Evolutionary conservation across 2,113 vertebrate species (phyloP).

Genomic region (Cettia cetti): DNA sequence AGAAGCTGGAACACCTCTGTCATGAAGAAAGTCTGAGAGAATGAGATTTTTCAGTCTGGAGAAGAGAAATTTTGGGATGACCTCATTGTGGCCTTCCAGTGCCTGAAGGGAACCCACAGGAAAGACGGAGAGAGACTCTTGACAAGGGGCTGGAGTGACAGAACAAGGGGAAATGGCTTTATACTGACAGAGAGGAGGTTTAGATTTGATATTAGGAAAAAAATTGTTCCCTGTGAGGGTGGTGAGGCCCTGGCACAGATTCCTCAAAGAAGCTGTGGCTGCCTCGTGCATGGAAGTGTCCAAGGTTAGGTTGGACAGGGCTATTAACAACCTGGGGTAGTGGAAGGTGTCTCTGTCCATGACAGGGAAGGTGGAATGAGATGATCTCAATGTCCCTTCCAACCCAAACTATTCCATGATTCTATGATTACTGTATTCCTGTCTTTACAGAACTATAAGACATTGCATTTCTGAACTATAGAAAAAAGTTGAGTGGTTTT

Average conservation of each 20-base stretch:
- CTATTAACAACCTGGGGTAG: not conserved
- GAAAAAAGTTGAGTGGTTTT: not conserved
- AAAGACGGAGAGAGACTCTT: not conserved
- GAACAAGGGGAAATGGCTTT: not conserved
- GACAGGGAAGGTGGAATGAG: not conserved
- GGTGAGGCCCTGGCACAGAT: not conserved
- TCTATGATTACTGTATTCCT: not conserved
- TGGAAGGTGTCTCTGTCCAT: not conserved
- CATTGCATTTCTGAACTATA: not conserved
- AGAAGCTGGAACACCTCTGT: not conserved
- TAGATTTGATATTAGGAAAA: too few species aligned
- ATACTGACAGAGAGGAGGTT: not conserved
- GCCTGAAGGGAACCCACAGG: not conserved
- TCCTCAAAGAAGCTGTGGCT: not conserved
- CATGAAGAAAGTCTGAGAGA: not conserved
- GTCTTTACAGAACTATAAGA: not conserved
- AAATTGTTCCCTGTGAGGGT: not conserved
- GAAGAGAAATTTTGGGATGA: not conserved
- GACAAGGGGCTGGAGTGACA: not conserved
- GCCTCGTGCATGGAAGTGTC: not conserved
- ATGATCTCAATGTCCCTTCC: not conserved
- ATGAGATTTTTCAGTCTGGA: not conserved
- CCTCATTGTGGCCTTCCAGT: not conserved
- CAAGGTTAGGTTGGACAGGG: fast-evolving
- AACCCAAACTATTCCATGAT: not conserved